These are phyloP conservation scores for Hypsopygia costalis DNA, from an alignment of 2,888 invertebrate genomes.

Conservation along the genomic window DNA sequence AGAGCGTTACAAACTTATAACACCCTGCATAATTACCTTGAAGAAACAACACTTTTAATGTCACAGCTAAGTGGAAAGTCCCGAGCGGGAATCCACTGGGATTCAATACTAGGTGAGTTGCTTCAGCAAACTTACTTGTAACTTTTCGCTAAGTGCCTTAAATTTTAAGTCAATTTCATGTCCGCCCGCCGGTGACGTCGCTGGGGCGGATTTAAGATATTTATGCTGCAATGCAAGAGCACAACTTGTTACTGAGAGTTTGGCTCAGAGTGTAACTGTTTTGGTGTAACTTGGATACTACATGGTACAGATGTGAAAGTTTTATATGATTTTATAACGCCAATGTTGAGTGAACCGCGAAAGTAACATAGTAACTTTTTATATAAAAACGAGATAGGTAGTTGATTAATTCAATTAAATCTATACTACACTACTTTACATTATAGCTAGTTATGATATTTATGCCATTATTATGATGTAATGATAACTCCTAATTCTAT, in stretches of 20 bases:
- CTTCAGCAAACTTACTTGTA: conserved; percentile 43
- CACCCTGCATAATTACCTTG: neutral
- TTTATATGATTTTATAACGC: no score
- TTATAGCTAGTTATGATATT: no score
- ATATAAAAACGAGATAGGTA: no score
- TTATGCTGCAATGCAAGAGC: conserved; percentile 27
- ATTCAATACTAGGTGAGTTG: conserved; percentile 43
- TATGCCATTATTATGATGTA: no score
- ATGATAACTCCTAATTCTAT: no score
- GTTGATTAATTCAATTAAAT: no score
- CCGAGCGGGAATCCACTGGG: conserved; percentile 26
- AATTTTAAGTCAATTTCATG: conserved; percentile 66
- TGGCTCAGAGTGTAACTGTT: no score
- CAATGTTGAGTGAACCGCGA: no score
- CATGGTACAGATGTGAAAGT: no score
- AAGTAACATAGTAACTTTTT: no score
- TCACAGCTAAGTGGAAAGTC: conserved; percentile 27
- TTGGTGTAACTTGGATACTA: no score
- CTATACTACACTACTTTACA: no score
- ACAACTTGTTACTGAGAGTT: conserved; percentile 2
- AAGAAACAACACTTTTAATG: conserved; percentile 5
- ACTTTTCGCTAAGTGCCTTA: conserved; percentile 61
- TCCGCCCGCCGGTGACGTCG: conserved; percentile 33
- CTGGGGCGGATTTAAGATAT: conserved; percentile 34
- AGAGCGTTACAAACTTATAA: neutral